Conservation (phyloP, 2,797 vertebrate genomes). For the Rallus crepitans region DNA sequence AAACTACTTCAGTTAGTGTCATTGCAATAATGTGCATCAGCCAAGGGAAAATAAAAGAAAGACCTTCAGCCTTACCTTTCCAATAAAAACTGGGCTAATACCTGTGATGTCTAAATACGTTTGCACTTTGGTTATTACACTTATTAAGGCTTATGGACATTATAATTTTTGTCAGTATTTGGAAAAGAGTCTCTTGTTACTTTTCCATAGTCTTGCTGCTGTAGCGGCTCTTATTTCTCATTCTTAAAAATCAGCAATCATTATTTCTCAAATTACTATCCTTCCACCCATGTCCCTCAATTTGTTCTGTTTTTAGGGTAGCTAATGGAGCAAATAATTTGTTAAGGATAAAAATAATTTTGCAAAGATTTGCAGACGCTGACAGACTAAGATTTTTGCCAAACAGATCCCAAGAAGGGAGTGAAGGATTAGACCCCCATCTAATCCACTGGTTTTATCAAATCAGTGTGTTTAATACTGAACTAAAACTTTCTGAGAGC, state of each 20-base stretch:
- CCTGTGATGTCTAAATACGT: background rate
- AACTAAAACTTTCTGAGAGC: background rate
- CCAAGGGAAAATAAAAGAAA: background rate
- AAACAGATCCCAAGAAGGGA: background rate
- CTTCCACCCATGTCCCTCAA: background rate
- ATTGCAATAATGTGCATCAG: background rate
- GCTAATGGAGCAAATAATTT: conserved; percentile 47
- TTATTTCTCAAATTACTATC: conserved; percentile 29
- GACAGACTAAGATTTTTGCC: conserved; percentile 28
- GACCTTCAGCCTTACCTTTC: background rate
- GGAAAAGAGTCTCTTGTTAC: background rate
- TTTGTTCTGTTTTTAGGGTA: conserved; percentile 56
- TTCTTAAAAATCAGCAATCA: background rate
- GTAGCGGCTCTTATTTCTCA: background rate
- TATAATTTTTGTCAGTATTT: background rate
- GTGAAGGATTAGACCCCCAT: conserved; percentile 26
- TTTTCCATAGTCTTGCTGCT: background rate
- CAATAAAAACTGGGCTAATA: background rate
- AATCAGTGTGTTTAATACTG: conserved; percentile 18
- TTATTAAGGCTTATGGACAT: background rate
- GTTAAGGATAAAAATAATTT: conserved; percentile 51
- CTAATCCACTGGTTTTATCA: conserved; percentile 24
- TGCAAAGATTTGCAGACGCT: conserved; percentile 38
- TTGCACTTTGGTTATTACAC: background rate
- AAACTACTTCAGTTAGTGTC: background rate